Evolutionary conservation across 1,140 invertebrate genomes (phyloP).

Genomic region (Pseudomyrmex dendroicus): DNA sequence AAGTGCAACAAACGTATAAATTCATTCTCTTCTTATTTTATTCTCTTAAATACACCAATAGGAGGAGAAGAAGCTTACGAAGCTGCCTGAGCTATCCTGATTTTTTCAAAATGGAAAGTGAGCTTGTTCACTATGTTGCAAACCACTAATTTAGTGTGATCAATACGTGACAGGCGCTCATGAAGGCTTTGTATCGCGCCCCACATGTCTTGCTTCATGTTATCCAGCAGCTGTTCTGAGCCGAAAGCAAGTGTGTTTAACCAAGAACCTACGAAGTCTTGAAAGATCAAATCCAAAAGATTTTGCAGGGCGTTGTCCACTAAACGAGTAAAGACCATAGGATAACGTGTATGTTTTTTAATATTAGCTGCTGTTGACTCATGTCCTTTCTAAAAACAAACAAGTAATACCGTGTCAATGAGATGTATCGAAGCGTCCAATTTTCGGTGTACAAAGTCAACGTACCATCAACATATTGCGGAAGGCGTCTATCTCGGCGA

Average conservation of each 20-base stretch:
- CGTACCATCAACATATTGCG: slow-evolving; percentile 85
- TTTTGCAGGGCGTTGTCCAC: slow-evolving; percentile 94
- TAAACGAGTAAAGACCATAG: slow-evolving; percentile 91
- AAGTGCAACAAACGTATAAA: slow-evolving; percentile 64
- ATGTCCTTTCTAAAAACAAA: slow-evolving; percentile 78
- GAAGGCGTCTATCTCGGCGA: slow-evolving; percentile 84
- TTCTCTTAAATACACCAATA: not conserved
- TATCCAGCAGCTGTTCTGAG: slow-evolving; percentile 86
- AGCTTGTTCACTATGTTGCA: slow-evolving; percentile 92
- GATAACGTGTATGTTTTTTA: slow-evolving; percentile 85
- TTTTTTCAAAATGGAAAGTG: slow-evolving; percentile 94
- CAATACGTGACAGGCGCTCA: slow-evolving; percentile 89
- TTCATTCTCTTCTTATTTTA: not conserved
- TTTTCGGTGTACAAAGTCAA: not conserved
- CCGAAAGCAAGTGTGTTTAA: slow-evolving; percentile 89
- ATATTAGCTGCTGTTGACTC: slow-evolving; percentile 72
- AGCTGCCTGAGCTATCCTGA: slow-evolving; percentile 90
- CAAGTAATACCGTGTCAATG: not conserved
- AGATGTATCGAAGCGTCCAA: not conserved
- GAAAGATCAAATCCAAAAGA: slow-evolving; percentile 91
- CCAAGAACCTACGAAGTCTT: slow-evolving; percentile 92
- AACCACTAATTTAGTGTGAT: slow-evolving; percentile 93
- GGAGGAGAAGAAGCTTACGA: slow-evolving; percentile 87
- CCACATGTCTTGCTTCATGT: slow-evolving; percentile 93
- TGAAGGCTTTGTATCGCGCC: slow-evolving; percentile 91